Evolutionary conservation across 2,888 invertebrate species (phyloP).

Genomic region (Drosophila setosimentum): DNA sequence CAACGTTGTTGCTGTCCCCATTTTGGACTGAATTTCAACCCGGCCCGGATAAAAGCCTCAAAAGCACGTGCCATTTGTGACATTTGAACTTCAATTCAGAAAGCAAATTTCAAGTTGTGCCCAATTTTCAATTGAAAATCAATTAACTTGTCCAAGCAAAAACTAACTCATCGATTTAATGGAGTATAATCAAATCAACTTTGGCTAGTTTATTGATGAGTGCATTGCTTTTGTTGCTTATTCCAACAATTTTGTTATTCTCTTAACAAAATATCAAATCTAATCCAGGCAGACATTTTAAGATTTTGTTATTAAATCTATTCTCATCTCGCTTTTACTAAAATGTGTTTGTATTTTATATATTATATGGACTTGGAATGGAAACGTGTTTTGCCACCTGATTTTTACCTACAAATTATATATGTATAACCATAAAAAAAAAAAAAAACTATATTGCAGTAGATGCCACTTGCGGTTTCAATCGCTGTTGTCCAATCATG

Average conservation of each 20-base stretch:
- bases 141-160: background rate
- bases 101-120: background rate
- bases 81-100: constrained; percentile 6
- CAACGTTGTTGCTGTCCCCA: constrained; percentile 5
- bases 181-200: too few species aligned
- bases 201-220: background rate
- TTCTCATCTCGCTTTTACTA: background rate
- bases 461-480: background rate
- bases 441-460: background rate
- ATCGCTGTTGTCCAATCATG: background rate
- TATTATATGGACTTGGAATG: background rate
- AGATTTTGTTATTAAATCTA: background rate
- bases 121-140: background rate
- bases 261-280: background rate
- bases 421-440: too few species aligned
- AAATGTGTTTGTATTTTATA: background rate
- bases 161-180: too few species aligned
- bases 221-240: background rate
- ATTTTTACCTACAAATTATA: background rate
- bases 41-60: background rate
- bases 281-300: background rate
- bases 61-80: constrained; percentile 1
- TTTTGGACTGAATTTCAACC: background rate
- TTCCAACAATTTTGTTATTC: background rate
- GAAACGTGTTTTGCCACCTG: background rate